Percentiles rank a stretch among this genome's conserved stretches.
phyloP scores from a whole-genome alignment of 2,888 invertebrate genomes.

The Amphipoea oculea region DNA sequence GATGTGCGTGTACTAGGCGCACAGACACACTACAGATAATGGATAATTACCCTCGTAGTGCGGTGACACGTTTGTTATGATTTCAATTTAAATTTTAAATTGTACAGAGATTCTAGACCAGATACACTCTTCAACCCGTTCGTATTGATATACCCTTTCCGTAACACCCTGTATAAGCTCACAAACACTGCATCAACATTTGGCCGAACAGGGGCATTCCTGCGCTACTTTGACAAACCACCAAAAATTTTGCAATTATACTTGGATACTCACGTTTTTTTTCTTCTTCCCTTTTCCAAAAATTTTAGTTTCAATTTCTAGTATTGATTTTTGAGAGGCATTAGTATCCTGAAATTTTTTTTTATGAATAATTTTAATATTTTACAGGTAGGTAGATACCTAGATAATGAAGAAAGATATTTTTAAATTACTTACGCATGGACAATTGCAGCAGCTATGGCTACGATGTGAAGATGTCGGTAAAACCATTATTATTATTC shows the following conservation, averaged over 20 bases:
- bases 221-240: neutral
- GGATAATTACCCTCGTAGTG: too few species aligned
- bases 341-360: conserved; percentile 28
- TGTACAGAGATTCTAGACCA: too few species aligned
- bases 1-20: too few species aligned
- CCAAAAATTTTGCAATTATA: neutral
- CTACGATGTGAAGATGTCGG: conserved; percentile 6
- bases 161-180: neutral
- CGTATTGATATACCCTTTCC: too few species aligned
- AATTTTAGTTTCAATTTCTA: conserved; percentile 2
- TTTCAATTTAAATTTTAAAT: too few species aligned
- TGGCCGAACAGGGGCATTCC: neutral
- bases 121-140: too few species aligned
- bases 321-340: neutral
- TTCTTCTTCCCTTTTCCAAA: conserved; percentile 39
- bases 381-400: neutral
- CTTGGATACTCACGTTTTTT: conserved; percentile 35
- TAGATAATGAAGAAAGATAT: neutral
- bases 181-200: neutral
- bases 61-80: too few species aligned
- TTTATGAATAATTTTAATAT: neutral
- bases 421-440: conserved; percentile 28
- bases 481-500: conserved; percentile 39
- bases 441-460: conserved; percentile 39
- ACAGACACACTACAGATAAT: too few species aligned